Evolutionary conservation across 2,888 invertebrate genomes (phyloP).

Genomic region (Calephelis perditalis): DNA sequence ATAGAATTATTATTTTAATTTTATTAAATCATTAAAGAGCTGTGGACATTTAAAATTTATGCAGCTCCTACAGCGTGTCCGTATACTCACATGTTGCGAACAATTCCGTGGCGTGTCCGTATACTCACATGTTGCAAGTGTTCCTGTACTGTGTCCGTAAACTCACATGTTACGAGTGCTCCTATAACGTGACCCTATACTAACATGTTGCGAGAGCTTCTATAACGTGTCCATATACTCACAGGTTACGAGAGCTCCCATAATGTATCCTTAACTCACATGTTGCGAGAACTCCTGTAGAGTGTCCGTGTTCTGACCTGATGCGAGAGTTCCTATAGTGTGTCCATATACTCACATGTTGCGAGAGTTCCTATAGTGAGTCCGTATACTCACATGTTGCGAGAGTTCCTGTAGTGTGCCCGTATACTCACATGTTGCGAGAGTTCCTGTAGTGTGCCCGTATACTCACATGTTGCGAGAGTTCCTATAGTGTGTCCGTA

Average conservation of each 20-base stretch:
- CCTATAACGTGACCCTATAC: not conserved
- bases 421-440: constrained; percentile 10
- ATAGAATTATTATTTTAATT: not conserved
- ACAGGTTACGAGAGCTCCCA: not conserved
- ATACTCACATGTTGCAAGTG: constrained; percentile 9
- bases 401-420: not conserved
- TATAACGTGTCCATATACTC: not conserved
- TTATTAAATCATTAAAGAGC: no score
- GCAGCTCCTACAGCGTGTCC: no score
- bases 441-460: constrained; percentile 2
- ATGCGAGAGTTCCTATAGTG: constrained; percentile 47
- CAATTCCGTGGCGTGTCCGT: not conserved
- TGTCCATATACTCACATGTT: not conserved
- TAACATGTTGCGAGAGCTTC: no score
- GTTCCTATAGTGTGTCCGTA: no score
- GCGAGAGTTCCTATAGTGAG: no score
- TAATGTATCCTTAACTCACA: not conserved
- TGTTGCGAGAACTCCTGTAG: not conserved
- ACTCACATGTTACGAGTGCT: constrained; percentile 40
- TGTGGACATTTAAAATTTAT: not conserved
- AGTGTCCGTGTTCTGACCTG: constrained; percentile 32
- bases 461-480: constrained; percentile 43
- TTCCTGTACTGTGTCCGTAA: constrained; percentile 20
- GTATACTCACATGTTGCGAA: not conserved
- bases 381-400: not conserved